Conservation (phyloP, 1,140 invertebrate genomes). For the Hylaeus anthracinus region DNA sequence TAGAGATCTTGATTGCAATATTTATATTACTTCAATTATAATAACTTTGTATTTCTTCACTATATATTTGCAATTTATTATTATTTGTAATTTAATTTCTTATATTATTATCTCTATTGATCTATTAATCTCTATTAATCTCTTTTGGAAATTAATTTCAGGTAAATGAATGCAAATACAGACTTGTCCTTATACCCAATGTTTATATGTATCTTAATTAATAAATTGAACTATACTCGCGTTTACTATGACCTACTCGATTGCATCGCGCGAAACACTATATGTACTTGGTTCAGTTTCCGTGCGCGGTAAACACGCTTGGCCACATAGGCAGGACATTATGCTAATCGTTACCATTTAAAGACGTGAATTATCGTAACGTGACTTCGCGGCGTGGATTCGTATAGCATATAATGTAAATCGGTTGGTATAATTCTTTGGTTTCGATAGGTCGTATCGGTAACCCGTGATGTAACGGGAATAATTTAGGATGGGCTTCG, state of each 20-base stretch:
- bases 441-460: neutral
- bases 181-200: too few relatives aligned
- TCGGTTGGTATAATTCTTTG: neutral
- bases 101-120: too few relatives aligned
- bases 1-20: too few relatives aligned
- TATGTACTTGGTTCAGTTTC: neutral
- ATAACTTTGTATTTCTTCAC: too few relatives aligned
- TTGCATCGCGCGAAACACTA: neutral
- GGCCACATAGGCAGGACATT: neutral
- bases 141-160: too few relatives aligned
- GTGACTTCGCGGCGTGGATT: neutral
- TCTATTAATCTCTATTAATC: too few relatives aligned
- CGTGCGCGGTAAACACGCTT: neutral
- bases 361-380: neutral
- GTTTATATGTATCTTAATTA: too few relatives aligned
- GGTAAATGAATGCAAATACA: too few relatives aligned
- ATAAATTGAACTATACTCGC: too few relatives aligned
- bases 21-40: too few relatives aligned
- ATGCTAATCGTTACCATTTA: conserved; percentile 12
- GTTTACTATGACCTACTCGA: neutral
- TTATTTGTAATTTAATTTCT: too few relatives aligned
- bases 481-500: conserved; percentile 2
- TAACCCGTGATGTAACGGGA: conserved; percentile 9
- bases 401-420: neutral
- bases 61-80: too few relatives aligned